A percentile compares a stretch with the other conserved stretches of the same genome.
Evolutionary conservation across 2,797 vertebrate species (phyloP).

Genomic region (Harpagifer antarcticus): DNA sequence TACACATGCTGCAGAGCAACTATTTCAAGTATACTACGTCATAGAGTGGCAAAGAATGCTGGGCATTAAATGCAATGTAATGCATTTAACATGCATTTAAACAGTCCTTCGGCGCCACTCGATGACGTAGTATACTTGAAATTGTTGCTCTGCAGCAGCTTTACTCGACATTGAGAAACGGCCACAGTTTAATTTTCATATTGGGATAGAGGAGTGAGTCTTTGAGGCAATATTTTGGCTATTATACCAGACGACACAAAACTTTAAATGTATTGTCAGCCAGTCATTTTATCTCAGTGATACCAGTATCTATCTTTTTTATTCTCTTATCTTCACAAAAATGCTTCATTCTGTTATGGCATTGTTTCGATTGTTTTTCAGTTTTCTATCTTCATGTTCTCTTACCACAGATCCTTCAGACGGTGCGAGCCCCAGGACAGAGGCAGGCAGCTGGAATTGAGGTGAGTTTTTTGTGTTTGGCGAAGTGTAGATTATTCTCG

Average conservation of each 20-base stretch:
- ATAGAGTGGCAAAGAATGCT: no score
- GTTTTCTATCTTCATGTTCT: not conserved
- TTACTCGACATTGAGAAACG: no score
- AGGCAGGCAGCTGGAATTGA: slow-evolving; percentile 95
- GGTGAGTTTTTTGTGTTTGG: slow-evolving; percentile 79
- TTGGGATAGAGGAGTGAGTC: not conserved
- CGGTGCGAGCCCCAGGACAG: slow-evolving; percentile 92
- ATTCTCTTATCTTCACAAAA: no score
- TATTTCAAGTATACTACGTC: no score
- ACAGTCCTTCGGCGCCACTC: no score
- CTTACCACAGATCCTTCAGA: slow-evolving; percentile 91
- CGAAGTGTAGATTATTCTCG: not conserved
- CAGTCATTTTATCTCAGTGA: not conserved
- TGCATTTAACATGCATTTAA: no score
- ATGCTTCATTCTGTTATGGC: not conserved
- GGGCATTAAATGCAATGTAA: no score
- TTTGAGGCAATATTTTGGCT: not conserved
- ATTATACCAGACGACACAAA: not conserved
- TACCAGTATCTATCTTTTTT: not conserved
- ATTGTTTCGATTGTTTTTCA: not conserved
- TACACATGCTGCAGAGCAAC: no score
- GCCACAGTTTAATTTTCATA: not conserved
- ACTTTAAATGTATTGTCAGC: not conserved
- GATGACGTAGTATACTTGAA: no score
- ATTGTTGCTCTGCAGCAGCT: no score